These are phyloP conservation scores for Acleris sparsana DNA, from an alignment of 2,888 invertebrate genomes.

Conservation along the genomic window DNA sequence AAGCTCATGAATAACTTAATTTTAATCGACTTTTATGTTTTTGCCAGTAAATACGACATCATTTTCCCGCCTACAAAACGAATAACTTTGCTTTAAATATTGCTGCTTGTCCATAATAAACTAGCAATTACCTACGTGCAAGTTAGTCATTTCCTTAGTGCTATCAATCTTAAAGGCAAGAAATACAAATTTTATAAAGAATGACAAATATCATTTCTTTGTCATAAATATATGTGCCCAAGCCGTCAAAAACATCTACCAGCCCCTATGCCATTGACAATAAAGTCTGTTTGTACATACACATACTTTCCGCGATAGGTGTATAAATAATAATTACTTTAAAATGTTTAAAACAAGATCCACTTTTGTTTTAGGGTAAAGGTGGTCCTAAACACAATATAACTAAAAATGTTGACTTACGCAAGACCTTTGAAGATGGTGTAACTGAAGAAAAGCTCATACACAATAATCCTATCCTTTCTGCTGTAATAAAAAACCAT, in stretches of 20 bases:
- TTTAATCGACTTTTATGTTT: no score
- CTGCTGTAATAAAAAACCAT: constrained; percentile 77
- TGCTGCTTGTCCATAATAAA: no score
- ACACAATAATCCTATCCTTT: constrained; percentile 75
- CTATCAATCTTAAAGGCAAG: no score
- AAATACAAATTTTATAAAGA: background rate
- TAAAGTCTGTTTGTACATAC: no score
- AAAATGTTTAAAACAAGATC: background rate
- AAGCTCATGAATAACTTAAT: no score
- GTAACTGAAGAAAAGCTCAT: constrained; percentile 68
- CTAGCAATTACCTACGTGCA: no score
- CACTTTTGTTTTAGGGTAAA: constrained; percentile 63
- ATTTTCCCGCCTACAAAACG: background rate
- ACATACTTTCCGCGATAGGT: no score
- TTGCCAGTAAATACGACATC: background rate
- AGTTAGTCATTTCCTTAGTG: no score
- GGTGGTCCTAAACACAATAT: constrained; percentile 70
- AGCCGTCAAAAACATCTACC: no score
- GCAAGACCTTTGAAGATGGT: constrained; percentile 74
- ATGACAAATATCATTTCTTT: background rate
- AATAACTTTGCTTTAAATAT: no score
- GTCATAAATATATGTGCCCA: no score
- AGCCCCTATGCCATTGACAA: no score
- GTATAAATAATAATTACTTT: background rate
- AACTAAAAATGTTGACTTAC: constrained; percentile 76